Conservation (phyloP, 2,888 invertebrate species). For the Junonia oenone region DNA sequence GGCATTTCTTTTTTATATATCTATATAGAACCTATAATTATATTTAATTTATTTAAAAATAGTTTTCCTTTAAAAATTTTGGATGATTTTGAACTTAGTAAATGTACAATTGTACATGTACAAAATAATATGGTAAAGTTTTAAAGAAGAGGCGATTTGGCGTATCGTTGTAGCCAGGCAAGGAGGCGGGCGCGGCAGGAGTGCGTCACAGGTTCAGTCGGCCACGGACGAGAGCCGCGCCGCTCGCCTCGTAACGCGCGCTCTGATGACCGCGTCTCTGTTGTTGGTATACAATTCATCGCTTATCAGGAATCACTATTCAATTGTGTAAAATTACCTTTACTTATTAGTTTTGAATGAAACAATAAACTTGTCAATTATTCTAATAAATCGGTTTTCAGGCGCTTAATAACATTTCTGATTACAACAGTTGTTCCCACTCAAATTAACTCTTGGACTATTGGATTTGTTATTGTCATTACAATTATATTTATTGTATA, state of each 20-base stretch:
- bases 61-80: too few species aligned
- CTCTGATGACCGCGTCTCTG: not conserved
- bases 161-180: constrained; percentile 10
- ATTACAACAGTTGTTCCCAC: not conserved
- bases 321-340: not conserved
- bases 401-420: not conserved
- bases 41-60: too few species aligned
- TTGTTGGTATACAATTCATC: constrained; percentile 5
- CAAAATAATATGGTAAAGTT: too few species aligned
- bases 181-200: constrained; percentile 13
- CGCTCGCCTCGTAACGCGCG: constrained; percentile 16
- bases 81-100: too few species aligned
- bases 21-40: too few species aligned
- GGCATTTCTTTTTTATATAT: not conserved
- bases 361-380: not conserved
- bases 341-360: not conserved
- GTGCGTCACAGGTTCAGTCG: constrained; percentile 23
- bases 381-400: not conserved
- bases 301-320: too few species aligned
- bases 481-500: not conserved
- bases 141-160: not conserved
- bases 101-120: too few species aligned
- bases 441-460: not conserved
- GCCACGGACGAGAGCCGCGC: constrained; percentile 13
- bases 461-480: too few species aligned